phyloP scores from a whole-genome alignment of 2,888 invertebrate species.

The Ceriagrion tenellum region DNA sequence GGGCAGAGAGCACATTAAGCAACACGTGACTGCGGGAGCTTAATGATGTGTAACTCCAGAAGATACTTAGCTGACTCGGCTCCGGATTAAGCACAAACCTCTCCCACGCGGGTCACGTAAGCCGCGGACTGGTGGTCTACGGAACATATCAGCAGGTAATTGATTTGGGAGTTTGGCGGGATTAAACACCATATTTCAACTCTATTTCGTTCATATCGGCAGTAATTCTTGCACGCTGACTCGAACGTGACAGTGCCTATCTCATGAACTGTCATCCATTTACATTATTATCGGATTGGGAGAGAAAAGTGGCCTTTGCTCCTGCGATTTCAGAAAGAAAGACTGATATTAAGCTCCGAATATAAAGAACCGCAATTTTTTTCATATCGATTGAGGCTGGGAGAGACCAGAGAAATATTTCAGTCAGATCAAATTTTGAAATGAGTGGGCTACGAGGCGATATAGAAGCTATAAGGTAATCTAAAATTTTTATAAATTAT shows the following conservation, averaged over 20 bases:
- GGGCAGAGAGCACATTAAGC: no score
- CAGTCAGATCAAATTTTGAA: background rate
- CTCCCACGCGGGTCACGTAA: background rate
- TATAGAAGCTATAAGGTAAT: no score
- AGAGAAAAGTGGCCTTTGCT: background rate
- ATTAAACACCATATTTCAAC: background rate
- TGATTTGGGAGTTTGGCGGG: background rate
- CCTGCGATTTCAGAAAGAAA: background rate
- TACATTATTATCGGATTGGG: background rate
- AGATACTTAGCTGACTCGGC: no score
- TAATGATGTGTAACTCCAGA: no score
- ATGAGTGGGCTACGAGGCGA: no score
- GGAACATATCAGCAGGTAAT: background rate
- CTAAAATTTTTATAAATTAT: no score
- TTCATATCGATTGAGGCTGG: background rate
- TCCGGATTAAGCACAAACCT: background rate
- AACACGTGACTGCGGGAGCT: no score
- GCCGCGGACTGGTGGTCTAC: background rate
- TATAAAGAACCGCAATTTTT: background rate
- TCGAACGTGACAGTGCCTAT: background rate
- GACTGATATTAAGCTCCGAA: background rate
- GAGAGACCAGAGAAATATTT: background rate
- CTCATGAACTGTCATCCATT: background rate
- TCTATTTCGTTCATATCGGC: background rate
- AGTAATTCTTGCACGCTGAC: background rate